Evolutionary conservation across 2,113 vertebrate genomes (phyloP).

Genomic region (Carassius gibelio): DNA sequence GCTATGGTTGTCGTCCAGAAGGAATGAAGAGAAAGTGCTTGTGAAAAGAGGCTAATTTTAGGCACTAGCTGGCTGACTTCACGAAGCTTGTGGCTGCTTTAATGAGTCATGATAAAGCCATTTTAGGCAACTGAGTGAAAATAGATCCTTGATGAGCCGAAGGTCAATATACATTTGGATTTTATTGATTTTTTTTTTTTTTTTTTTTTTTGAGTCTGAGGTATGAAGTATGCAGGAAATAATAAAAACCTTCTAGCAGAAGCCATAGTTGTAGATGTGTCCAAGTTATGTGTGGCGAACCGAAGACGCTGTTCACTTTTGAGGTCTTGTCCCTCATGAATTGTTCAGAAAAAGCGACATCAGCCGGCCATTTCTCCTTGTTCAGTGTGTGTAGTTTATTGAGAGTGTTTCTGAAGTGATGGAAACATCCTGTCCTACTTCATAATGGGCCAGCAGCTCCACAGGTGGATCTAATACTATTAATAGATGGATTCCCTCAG

Average conservation of each 20-base stretch:
- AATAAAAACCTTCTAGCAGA: background rate
- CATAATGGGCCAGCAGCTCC: constrained; percentile 35
- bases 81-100: constrained; percentile 99
- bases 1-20: constrained; percentile 57
- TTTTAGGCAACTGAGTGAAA: constrained; percentile 99
- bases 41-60: constrained; percentile 95
- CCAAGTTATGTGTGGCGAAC: constrained; percentile 4
- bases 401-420: constrained; percentile 21
- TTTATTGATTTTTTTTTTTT: constrained; percentile 70
- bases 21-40: constrained; percentile 65
- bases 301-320: background rate
- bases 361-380: background rate
- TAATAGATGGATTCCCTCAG: constrained; percentile 38
- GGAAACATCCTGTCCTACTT: constrained; percentile 41
- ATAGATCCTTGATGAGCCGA: constrained; percentile 99
- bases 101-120: constrained; percentile 99
- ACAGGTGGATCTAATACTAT: constrained; percentile 39
- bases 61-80: constrained; percentile 95
- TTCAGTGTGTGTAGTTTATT: constrained; percentile 13
- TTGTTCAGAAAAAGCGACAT: constrained; percentile 21
- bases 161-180: constrained; percentile 95
- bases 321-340: constrained; percentile 30
- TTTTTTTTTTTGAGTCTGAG: background rate
- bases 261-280: background rate
- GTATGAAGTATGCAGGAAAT: background rate